Conservation (phyloP, 1,140 invertebrate species). For the Orussus abietinus region DNA sequence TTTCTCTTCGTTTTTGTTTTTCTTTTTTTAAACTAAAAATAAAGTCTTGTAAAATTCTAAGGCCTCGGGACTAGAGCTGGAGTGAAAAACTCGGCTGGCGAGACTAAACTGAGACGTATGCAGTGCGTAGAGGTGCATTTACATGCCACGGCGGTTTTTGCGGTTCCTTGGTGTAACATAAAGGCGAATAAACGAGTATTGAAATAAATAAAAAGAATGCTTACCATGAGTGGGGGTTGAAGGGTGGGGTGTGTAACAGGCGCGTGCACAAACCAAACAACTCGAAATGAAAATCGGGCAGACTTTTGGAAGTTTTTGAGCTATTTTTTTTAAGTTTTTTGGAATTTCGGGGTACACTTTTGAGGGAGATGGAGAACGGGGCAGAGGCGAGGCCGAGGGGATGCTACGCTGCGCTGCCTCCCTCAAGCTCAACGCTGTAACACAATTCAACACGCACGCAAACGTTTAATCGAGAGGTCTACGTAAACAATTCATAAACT, state of each 20-base stretch:
- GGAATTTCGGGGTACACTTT: constrained; percentile 28
- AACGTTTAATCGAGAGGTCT: constrained; percentile 39
- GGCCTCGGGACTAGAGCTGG: no score
- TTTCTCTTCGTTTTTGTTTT: no score
- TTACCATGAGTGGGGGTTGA: constrained; percentile 54
- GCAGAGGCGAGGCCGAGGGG: constrained; percentile 30
- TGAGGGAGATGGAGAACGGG: constrained; percentile 20
- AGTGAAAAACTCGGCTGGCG: no score
- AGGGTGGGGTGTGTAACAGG: constrained; percentile 54
- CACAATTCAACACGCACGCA: constrained; percentile 54
- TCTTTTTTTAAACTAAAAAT: no score
- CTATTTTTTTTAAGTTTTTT: constrained; percentile 33
- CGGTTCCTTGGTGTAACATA: no score
- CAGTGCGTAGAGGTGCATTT: no score
- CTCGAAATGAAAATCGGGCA: constrained; percentile 55
- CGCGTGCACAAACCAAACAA: constrained; percentile 56
- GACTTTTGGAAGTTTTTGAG: constrained; percentile 43
- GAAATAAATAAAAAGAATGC: constrained; percentile 54
- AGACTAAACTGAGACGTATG: no score
- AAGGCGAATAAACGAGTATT: constrained; percentile 33
- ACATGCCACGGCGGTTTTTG: no score
- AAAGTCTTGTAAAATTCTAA: no score
- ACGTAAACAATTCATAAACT: constrained; percentile 1
- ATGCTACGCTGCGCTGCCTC: constrained; percentile 54
- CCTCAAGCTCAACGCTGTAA: constrained; percentile 56